A percentile compares a stretch with the other conserved stretches of the same genome.
Evolutionary conservation across 2,888 invertebrate species (phyloP).

Genomic region (Cataglyphis rosenhaueri): DNA sequence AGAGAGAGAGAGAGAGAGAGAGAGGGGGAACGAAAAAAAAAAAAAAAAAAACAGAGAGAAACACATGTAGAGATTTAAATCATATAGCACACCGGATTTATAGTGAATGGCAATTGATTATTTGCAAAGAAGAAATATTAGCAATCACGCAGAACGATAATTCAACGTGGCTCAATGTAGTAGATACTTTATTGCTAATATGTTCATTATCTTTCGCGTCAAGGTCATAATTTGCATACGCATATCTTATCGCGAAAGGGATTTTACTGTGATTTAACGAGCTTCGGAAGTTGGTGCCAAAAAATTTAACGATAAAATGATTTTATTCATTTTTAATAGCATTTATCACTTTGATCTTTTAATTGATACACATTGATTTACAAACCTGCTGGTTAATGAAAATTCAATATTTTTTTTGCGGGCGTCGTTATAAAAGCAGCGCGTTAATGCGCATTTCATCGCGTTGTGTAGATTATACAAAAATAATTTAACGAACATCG

Average conservation of each 20-base stretch:
- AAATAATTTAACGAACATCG: slow-evolving; percentile 63
- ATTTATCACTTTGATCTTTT: slow-evolving; percentile 21
- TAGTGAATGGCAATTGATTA: slow-evolving; percentile 65
- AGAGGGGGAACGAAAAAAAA: not conserved
- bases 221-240: slow-evolving; percentile 45
- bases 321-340: slow-evolving; percentile 27
- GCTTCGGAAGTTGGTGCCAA: not conserved
- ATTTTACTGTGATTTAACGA: slow-evolving; percentile 24
- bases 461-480: slow-evolving; percentile 41
- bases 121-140: slow-evolving; percentile 72
- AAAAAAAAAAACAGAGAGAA: not conserved
- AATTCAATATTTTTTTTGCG: slow-evolving; percentile 49
- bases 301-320: slow-evolving; percentile 23
- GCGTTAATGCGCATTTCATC: slow-evolving; percentile 42
- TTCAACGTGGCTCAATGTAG: slow-evolving; percentile 65
- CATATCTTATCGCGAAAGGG: slow-evolving; percentile 13
- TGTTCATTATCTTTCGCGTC: slow-evolving; percentile 68
- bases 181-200: slow-evolving; percentile 67
- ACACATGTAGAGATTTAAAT: not conserved
- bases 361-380: slow-evolving; percentile 32
- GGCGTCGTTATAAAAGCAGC: slow-evolving; percentile 34
- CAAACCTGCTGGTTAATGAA: slow-evolving; percentile 40
- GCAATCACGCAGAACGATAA: slow-evolving; percentile 62
- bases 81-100: slow-evolving; percentile 23
- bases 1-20: not conserved